These are phyloP conservation scores for Galeopterus variegatus DNA, from an alignment of 2,113 vertebrate genomes.

Conservation along the genomic window DNA sequence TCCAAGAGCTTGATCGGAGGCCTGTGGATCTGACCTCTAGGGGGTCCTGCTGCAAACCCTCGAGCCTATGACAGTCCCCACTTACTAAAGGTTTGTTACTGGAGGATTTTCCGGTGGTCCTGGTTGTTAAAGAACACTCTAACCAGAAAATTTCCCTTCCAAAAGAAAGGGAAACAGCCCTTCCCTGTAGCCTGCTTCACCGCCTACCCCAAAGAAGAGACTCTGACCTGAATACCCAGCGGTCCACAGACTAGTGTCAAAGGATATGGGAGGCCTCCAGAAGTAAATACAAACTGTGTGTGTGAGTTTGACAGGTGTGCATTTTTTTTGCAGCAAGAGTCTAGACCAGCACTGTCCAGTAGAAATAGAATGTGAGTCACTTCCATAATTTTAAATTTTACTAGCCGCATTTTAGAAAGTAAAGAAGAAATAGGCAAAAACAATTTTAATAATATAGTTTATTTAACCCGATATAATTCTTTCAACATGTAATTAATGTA, in stretches of 20 bases:
- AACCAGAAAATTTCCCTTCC: background rate
- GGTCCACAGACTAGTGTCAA: background rate
- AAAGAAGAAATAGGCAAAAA: background rate
- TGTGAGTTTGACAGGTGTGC: background rate
- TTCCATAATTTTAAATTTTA: background rate
- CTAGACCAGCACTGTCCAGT: background rate
- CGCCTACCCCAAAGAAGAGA: background rate
- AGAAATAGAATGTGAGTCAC: background rate
- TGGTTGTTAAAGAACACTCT: background rate
- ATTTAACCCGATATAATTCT: background rate
- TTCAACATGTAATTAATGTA: background rate
- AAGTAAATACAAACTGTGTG: background rate
- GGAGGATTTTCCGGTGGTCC: background rate
- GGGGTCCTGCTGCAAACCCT: background rate
- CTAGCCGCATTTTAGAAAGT: conserved; percentile 4
- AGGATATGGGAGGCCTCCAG: background rate
- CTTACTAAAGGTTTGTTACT: conserved; percentile 2
- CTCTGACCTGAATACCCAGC: background rate
- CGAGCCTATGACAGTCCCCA: background rate
- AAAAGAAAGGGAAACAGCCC: background rate
- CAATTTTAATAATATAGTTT: background rate
- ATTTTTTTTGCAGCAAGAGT: background rate
- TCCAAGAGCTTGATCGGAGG: too few relatives aligned
- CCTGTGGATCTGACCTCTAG: background rate
- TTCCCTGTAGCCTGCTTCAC: background rate